A percentile compares a stretch with the other conserved stretches of the same genome.
Conservation (phyloP, 2,888 invertebrate genomes). For the Eugnorisma glareosa region DNA sequence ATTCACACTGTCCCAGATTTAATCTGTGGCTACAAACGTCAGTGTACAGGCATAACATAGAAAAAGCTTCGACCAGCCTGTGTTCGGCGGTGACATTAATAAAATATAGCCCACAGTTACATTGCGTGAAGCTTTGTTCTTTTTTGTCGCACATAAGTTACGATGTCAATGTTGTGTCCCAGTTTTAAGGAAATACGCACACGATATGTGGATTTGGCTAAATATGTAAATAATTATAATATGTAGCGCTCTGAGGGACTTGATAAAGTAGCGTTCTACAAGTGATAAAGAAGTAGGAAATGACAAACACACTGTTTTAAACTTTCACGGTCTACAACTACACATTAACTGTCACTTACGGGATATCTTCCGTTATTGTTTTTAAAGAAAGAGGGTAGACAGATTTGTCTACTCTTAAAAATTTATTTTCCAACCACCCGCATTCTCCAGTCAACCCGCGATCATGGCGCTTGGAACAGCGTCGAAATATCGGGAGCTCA, state of each 20-base stretch:
- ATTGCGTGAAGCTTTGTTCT: conserved; percentile 37
- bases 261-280: neutral
- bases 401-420: too few species aligned
- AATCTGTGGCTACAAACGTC: conserved; percentile 50
- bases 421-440: too few species aligned
- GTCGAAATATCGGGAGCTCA: too few species aligned
- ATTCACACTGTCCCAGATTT: conserved; percentile 49
- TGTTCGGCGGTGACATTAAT: conserved; percentile 36
- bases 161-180: neutral
- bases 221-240: neutral
- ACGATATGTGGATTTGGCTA: neutral
- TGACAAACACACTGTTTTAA: too few species aligned
- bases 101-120: conserved; percentile 22
- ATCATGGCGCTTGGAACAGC: too few species aligned
- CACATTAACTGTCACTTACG: too few species aligned
- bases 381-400: too few species aligned
- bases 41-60: conserved; percentile 36
- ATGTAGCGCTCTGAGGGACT: neutral
- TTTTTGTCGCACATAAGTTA: neutral
- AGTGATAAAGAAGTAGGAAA: neutral
- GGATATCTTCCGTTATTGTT: too few species aligned
- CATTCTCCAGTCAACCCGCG: too few species aligned
- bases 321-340: too few species aligned
- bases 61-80: conserved; percentile 33
- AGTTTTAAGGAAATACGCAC: conserved; percentile 1